Evolutionary conservation across 2,113 vertebrate genomes (phyloP), one percentile per base, ranked within the genome.

Genomic region (Lynx canadensis): DNA sequence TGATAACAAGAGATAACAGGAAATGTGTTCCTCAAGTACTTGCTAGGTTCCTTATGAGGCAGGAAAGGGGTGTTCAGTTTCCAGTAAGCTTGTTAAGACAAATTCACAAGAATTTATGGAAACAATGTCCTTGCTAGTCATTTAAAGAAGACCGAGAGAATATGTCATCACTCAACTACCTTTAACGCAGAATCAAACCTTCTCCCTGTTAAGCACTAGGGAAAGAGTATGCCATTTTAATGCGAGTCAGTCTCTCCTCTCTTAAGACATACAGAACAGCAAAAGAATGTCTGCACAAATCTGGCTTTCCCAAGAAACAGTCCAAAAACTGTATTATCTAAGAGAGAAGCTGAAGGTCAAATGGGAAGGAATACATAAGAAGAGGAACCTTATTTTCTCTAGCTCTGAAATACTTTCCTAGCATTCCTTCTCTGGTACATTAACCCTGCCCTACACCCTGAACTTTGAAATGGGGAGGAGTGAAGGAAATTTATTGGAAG

Each of bases 291-390:
- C 73, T 5, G 69, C 81, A 96, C 89, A 97, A 95, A 95, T 87
- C 48, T 89, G 97, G 74, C 76, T 98, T 94, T 97, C 97, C 96
- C 97, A 89, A 98, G 97, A 91, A 92, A 96, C 76, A 97, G 97
- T 97, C 94, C 96, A 94, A 98, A 81, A 79, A 87, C 74, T 83
- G 27, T 93, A 69, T 79, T 98, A 97, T 0, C 0, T 89, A 33
- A 65, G 97, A 97, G 41, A 89, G 76, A 98, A 98, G 83, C 87
- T 97, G 95, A 97, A 98, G 69, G 97, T 96, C 98, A 97, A 94
- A 98, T 86, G 79, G 73, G 85, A 97, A 97, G 74, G 69, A 96
- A 91, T 94, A 96, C 89, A 92, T 63, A 96, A 95, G 85, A 84
- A 97, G 69, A 66, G 97, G 74, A 98, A 96, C 41, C 66, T 97